These are phyloP conservation scores for Agriopis marginaria DNA, from an alignment of 2,888 invertebrate species.

Conservation along the genomic window DNA sequence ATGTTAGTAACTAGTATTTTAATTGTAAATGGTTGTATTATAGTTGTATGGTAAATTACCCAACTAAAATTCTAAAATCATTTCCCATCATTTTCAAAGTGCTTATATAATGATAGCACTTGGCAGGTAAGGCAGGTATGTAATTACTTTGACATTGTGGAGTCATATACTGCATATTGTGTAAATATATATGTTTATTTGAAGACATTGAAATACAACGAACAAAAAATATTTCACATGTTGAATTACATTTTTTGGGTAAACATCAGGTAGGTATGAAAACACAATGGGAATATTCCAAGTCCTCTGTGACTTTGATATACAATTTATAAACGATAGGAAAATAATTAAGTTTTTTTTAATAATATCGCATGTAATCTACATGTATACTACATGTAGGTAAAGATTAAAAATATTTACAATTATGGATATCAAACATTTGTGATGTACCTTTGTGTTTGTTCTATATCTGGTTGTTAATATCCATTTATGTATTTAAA, in stretches of 20 bases:
- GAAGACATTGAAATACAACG: constrained; percentile 26
- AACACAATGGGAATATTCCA: constrained; percentile 1
- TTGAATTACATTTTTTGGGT: not conserved
- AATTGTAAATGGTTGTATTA: not conserved
- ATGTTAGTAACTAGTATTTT: not conserved
- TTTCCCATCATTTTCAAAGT: not conserved
- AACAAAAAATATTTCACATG: not conserved
- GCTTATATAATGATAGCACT: not conserved
- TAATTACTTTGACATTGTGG: constrained; percentile 21
- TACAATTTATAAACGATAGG: too few relatives aligned
- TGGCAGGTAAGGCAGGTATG: not conserved
- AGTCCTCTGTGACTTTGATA: constrained; percentile 3
- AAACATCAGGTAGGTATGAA: not conserved
- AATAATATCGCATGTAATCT: too few relatives aligned
- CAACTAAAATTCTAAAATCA: not conserved
- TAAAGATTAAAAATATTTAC: too few relatives aligned
- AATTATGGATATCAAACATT: too few relatives aligned
- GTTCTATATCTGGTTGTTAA: too few relatives aligned
- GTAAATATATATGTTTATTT: not conserved
- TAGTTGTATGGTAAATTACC: not conserved
- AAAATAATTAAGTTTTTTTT: too few relatives aligned
- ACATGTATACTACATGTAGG: too few relatives aligned
- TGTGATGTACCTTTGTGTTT: too few relatives aligned
- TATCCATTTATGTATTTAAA: too few relatives aligned
- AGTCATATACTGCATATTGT: constrained; percentile 16